Conservation (phyloP, 1,140 invertebrate species). For the Drosophila arizonae region DNA sequence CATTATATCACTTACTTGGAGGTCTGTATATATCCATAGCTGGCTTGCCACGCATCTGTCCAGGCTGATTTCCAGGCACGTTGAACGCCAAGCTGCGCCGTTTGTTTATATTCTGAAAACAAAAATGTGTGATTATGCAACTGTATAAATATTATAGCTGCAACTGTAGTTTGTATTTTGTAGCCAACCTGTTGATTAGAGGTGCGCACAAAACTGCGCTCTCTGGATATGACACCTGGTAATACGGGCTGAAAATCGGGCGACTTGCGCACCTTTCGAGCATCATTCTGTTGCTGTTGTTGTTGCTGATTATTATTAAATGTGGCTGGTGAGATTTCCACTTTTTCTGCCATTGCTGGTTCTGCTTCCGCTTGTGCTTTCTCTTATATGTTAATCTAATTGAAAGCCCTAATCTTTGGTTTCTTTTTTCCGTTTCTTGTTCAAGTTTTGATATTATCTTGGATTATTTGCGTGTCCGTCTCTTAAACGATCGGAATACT, state of each 20-base stretch:
- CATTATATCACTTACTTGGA: slow-evolving; percentile 86
- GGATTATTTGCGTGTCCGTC: slow-evolving; percentile 42
- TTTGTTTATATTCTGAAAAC: slow-evolving; percentile 77
- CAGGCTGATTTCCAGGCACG: slow-evolving; percentile 70
- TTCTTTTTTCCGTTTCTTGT: slow-evolving; percentile 18
- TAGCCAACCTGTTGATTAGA: slow-evolving; percentile 83
- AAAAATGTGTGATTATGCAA: slow-evolving; percentile 1
- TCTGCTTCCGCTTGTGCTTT: slow-evolving; percentile 10
- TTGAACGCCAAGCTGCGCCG: slow-evolving; percentile 81
- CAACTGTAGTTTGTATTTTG: neutral
- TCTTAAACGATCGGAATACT: slow-evolving; percentile 35
- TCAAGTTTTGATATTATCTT: slow-evolving; percentile 19
- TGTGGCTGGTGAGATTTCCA: slow-evolving; percentile 67
- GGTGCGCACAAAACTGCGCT: slow-evolving; percentile 85
- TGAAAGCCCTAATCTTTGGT: slow-evolving; percentile 73
- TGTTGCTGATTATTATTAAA: slow-evolving; percentile 53
- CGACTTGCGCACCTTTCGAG: slow-evolving; percentile 76
- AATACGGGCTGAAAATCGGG: slow-evolving; percentile 75
- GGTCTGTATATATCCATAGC: slow-evolving; percentile 94
- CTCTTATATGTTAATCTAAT: slow-evolving; percentile 52
- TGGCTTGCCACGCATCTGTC: slow-evolving; percentile 86
- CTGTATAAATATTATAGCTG: neutral
- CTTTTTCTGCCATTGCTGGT: slow-evolving; percentile 70
- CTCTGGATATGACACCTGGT: slow-evolving; percentile 84
- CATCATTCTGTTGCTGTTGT: slow-evolving; percentile 71